phyloP scores from a whole-genome alignment of 2,888 invertebrate genomes.

The Deladenus siricidicola region DNA sequence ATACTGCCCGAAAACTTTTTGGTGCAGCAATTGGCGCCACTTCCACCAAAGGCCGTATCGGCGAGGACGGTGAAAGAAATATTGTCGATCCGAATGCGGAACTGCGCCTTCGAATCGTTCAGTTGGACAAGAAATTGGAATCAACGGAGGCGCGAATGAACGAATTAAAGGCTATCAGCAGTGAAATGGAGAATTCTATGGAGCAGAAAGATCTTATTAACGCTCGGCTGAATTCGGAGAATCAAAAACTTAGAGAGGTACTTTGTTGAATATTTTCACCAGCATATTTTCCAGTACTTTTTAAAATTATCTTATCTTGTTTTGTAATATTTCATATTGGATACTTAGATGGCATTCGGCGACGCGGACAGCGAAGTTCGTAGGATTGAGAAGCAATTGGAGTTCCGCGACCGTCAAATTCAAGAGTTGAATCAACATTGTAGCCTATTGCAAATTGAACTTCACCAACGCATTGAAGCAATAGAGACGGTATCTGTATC shows the following conservation, averaged over 20 bases:
- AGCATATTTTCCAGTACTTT: too few species aligned
- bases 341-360: constrained; percentile 35
- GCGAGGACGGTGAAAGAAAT: constrained; percentile 12
- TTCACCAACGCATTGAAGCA: constrained; percentile 11
- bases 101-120: constrained; percentile 37
- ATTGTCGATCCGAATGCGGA: constrained; percentile 30
- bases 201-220: constrained; percentile 30
- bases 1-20: constrained; percentile 32
- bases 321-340: neutral
- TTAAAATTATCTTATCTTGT: too few species aligned
- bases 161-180: constrained; percentile 23
- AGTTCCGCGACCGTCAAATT: constrained; percentile 47
- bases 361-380: constrained; percentile 31
- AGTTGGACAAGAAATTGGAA: constrained; percentile 32
- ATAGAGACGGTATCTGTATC: too few species aligned
- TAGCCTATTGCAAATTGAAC: constrained; percentile 39
- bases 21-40: constrained; percentile 19
- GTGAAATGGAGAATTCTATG: constrained; percentile 24
- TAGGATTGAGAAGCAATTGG: constrained; percentile 39
- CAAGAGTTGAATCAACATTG: constrained; percentile 39
- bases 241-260: constrained; percentile 19
- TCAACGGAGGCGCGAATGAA: constrained; percentile 19
- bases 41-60: neutral
- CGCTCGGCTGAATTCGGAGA: constrained; percentile 15
- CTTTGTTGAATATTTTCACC: neutral